A percentile compares a stretch with the other conserved stretches of the same genome.
phyloP scores from a whole-genome alignment of 2,888 invertebrate species.

The Brachypalpus laphriformis region DNA sequence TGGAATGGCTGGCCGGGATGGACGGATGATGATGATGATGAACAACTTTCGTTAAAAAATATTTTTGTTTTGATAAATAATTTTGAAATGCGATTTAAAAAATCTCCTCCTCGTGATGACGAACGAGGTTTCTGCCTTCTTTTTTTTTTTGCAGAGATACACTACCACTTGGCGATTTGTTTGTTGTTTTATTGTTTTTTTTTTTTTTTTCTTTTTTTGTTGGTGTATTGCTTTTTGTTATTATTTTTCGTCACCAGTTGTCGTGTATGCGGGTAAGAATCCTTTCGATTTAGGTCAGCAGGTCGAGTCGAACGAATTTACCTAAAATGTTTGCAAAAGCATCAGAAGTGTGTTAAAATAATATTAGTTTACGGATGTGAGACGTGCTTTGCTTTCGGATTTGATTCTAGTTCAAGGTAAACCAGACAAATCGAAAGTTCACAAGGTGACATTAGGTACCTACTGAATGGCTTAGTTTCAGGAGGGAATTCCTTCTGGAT shows the following conservation, averaged over 20 bases:
- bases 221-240: conserved; percentile 27
- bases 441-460: neutral
- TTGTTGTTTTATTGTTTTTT: conserved; percentile 63
- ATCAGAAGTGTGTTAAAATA: conserved; percentile 35
- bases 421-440: neutral
- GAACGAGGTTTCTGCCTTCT: conserved; percentile 26
- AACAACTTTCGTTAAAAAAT: conserved; percentile 72
- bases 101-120: conserved; percentile 38
- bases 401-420: conserved; percentile 35
- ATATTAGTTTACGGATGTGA: conserved; percentile 19
- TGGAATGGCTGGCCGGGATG: neutral
- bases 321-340: conserved; percentile 7
- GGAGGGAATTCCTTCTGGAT: neutral
- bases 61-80: conserved; percentile 73
- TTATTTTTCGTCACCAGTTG: neutral
- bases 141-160: conserved; percentile 37
- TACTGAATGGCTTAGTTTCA: neutral
- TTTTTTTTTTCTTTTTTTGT: conserved; percentile 1
- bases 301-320: conserved; percentile 29
- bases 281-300: conserved; percentile 49
- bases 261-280: conserved; percentile 30
- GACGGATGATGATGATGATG: conserved; percentile 51
- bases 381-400: neutral
- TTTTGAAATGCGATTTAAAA: conserved; percentile 72
- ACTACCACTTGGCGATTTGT: conserved; percentile 54